phyloP scores from a whole-genome alignment of 2,113 vertebrate genomes.

The Tragelaphus strepsiceros region DNA sequence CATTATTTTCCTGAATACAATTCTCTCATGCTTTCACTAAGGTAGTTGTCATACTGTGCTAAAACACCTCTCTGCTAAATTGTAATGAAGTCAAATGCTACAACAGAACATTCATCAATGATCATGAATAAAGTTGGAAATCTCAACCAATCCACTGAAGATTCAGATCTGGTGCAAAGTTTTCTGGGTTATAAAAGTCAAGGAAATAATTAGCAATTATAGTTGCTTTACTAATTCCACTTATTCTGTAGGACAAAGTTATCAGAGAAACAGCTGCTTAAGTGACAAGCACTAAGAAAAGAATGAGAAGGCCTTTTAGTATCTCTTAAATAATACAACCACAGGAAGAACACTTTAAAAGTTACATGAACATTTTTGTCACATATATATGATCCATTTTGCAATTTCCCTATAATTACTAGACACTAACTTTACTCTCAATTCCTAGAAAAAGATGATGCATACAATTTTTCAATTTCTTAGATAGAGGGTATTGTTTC shows the following conservation, averaged over 20 bases:
- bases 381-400: background rate
- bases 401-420: slow-evolving; percentile 2
- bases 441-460: background rate
- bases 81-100: slow-evolving; percentile 10
- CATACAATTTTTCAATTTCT: background rate
- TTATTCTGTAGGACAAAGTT: background rate
- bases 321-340: background rate
- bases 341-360: background rate
- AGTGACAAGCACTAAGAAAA: background rate
- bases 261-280: background rate
- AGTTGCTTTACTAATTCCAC: background rate
- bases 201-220: background rate
- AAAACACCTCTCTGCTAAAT: background rate
- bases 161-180: background rate
- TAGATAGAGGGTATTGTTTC: background rate
- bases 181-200: background rate
- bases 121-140: background rate
- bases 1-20: background rate
- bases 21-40: background rate
- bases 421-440: background rate
- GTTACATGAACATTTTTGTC: background rate
- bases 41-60: background rate
- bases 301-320: background rate
- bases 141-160: background rate
- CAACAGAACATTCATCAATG: background rate